Conservation (phyloP, 2,888 invertebrate genomes). For the Ophioninae sp. region DNA sequence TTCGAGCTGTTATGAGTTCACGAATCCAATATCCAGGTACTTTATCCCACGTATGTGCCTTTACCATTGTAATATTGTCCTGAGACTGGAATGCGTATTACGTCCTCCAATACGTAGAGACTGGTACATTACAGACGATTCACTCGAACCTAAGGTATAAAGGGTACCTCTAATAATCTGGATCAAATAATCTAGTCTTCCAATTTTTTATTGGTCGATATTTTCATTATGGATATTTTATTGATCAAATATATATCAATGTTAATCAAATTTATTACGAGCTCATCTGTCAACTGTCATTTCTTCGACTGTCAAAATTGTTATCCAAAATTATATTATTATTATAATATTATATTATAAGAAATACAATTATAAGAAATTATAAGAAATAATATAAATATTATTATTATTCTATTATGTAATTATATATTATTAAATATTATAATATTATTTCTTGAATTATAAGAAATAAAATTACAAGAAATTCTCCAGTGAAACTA, state of each 20-base stretch:
- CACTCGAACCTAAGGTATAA: background rate
- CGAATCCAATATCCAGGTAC: constrained; percentile 56
- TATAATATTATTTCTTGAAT: too few species aligned
- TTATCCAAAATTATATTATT: too few species aligned
- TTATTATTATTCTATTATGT: too few species aligned
- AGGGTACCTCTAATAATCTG: background rate
- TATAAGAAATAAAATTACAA: too few species aligned
- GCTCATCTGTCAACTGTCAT: too few species aligned
- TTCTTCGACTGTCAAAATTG: too few species aligned
- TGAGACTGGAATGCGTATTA: constrained; percentile 10
- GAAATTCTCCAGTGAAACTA: too few species aligned
- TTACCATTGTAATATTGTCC: constrained; percentile 45
- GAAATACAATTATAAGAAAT: too few species aligned
- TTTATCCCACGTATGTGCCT: constrained; percentile 14
- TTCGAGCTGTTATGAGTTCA: constrained; percentile 49
- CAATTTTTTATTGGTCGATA: background rate
- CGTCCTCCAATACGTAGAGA: background rate
- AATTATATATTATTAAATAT: too few species aligned
- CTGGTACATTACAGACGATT: background rate
- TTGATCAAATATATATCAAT: background rate
- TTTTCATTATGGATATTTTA: background rate
- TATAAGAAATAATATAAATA: too few species aligned
- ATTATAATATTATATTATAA: too few species aligned
- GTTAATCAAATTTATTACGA: background rate
- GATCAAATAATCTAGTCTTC: background rate